Evolutionary conservation across 1,140 invertebrate genomes (phyloP), one percentile per base, ranked within the genome.

Genomic region (Caenorhabditis remanei): DNA sequence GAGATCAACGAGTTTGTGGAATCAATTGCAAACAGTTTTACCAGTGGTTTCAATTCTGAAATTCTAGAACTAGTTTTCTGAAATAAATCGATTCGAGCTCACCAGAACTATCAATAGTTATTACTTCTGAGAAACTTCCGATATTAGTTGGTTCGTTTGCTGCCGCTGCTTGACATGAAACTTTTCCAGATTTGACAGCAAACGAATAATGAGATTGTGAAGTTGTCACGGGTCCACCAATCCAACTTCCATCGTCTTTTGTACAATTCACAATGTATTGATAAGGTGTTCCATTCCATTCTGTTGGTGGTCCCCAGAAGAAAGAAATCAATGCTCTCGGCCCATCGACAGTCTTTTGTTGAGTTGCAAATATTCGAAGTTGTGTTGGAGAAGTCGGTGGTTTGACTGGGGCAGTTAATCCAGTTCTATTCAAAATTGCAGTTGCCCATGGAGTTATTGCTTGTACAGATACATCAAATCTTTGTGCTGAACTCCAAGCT

Each of bases 341-440:
- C 32, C 91, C 91, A 84, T 92, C 91, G 2, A 93, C 92, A 8
- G 91, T 92, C 41, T 90, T 92, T 84, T 92, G 91, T 87, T 93
- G 92, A 5, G 91, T 92, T 14, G 90, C 91, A 86, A 87, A 92
- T 40, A 92, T 93, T 58, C 85, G 85, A 4, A 90, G 24, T 56
- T 88, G 85, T 11, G 79, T 87, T 16, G 91, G 91, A 67, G 86
- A 32, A 40, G 82, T 87, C 24, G 91, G 91, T 21, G 91, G 92
- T 79, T 92, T 92, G 4, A 92, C 90, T 14, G 91, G 92, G 11
- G 91, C 92, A 41, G 53, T 88, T 24, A 92, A 63, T 4, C 85
- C 89, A 4, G 92, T 93, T 55, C 87, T 87, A 85, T 92, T 92
- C 1, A 88, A 75, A 40, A 90, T 65, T 41, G 88, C 85, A 19